These are phyloP conservation scores for Chinchilla lanigera DNA, from an alignment of 2,113 vertebrate genomes.

Conservation along the genomic window DNA sequence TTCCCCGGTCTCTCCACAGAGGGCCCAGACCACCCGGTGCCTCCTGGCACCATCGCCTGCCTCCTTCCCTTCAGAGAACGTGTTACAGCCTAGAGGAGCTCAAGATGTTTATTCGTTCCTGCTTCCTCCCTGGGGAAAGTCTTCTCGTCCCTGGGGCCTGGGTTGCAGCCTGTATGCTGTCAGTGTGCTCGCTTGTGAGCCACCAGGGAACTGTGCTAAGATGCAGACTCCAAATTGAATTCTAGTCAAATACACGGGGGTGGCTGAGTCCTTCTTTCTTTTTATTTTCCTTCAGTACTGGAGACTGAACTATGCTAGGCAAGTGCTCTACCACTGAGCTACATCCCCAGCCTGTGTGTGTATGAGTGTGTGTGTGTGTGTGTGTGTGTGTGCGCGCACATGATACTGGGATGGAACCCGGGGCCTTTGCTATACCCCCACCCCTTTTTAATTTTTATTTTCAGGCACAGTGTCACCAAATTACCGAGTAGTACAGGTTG, in stretches of 20 bases:
- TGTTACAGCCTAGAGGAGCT: rapidly evolving
- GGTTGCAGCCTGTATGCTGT: background rate
- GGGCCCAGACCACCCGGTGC: background rate
- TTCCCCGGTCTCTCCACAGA: background rate
- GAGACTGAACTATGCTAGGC: background rate
- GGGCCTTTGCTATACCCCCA: background rate
- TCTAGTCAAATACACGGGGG: background rate
- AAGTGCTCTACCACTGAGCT: background rate
- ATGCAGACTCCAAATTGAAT: background rate
- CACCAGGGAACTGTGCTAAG: background rate
- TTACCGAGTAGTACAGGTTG: background rate
- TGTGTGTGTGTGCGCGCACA: background rate
- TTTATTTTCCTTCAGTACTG: background rate
- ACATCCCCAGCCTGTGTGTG: background rate
- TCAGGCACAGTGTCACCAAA: background rate
- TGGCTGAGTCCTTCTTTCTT: no score
- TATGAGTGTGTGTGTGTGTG: background rate
- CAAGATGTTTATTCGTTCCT: background rate
- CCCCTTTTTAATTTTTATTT: background rate
- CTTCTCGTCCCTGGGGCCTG: background rate
- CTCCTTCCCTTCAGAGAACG: background rate
- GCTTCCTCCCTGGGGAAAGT: background rate
- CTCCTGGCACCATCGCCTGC: background rate
- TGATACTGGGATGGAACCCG: background rate
- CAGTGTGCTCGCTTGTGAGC: rapidly evolving